These are phyloP conservation scores for Elgonia sp. DNA, from an alignment of 2,888 invertebrate species.

Conservation along the genomic window DNA sequence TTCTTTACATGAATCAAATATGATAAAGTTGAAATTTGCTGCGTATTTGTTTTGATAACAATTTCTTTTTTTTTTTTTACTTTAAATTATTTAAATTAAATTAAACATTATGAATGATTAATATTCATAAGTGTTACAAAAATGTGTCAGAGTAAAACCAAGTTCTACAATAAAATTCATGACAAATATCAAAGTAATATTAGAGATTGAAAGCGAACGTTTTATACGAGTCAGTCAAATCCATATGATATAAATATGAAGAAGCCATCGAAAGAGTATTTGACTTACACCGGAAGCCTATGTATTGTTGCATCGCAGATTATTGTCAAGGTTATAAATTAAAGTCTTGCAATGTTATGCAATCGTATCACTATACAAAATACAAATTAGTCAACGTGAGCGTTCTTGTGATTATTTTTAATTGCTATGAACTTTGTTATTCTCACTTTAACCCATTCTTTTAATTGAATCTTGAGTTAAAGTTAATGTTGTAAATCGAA, in stretches of 20 bases:
- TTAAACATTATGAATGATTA: too few relatives aligned
- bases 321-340: constrained; percentile 74
- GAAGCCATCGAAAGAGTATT: constrained; percentile 62
- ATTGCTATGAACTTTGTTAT: constrained; percentile 44
- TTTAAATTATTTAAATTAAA: too few relatives aligned
- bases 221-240: constrained; percentile 30
- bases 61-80: too few relatives aligned
- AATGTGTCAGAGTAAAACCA: too few relatives aligned
- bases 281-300: constrained; percentile 69
- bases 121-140: too few relatives aligned
- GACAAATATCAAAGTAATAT: not conserved
- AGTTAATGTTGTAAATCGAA: too few relatives aligned
- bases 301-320: constrained; percentile 63
- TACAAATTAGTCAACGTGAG: constrained; percentile 59
- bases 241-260: constrained; percentile 55
- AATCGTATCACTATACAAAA: constrained; percentile 45
- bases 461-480: not conserved
- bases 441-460: constrained; percentile 11
- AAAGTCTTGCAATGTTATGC: constrained; percentile 50
- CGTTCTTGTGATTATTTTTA: constrained; percentile 59
- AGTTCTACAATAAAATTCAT: not conserved
- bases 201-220: not conserved
- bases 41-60: too few relatives aligned
- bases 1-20: too few relatives aligned
- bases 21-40: too few relatives aligned